Evolutionary conservation across 1,140 invertebrate genomes (phyloP), one percentile per base, ranked within the genome.

Genomic region (Brachionus manjavacas): DNA sequence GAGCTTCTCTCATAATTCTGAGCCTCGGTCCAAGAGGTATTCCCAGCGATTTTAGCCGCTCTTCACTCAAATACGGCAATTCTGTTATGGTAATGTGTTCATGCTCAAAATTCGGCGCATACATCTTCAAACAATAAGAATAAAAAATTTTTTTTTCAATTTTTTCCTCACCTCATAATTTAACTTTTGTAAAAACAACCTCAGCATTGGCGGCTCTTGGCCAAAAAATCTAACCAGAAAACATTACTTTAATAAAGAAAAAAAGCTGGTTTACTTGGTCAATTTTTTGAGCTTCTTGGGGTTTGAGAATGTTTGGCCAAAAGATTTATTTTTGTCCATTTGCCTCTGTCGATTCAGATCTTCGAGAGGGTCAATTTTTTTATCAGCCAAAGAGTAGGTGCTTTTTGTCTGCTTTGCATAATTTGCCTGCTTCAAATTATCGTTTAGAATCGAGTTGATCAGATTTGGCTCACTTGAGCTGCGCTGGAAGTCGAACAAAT

Each of bases 21-120:
- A 96, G 91, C 85, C 95, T 89, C 14, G 95, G 95, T 39, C 95
- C 95, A 86, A 96, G 91, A 1, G 95, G 95, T 20, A 96, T 93
- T 3, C 95, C 95, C 87, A 97, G 92, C 84, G 95, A 95, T 86
- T 95, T 92, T 11, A 97, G 90, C 41, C 94, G 92, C 85, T 96
- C 95, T 88, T 97, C 95, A 4, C 93, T 95, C 85, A 97, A 90
- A 90, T 96, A 96, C 2, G 95, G 95, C 66, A 97, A 90, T 89
- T 97, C 95, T 35, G 95, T 93, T 90, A 96, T 94, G 11, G 95
- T 95, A 28, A 96, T 94, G 86, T 94, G 93, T 88, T 96, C 95
- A 84, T 93, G 93, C 87, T 96, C 94, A 86, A 97, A 94, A 39
- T 93, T 91, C 0, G 90, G 90, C 7, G 94, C 94, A 97, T 93